Base-by-base conservation (phyloP, 2,888 invertebrate species). In the Heliconius erato region DNA sequence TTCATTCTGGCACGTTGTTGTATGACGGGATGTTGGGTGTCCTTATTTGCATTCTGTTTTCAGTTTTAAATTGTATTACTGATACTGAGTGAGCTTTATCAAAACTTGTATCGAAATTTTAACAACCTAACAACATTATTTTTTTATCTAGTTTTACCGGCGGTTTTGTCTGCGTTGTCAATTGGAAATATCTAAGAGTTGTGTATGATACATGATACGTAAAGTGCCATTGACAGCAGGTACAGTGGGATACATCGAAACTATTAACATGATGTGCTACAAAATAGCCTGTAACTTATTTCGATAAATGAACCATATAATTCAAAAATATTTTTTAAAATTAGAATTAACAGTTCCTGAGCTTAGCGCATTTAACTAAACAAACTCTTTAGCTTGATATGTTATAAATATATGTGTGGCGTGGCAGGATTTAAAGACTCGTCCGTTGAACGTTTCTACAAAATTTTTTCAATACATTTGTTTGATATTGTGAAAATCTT, bases 1-100 rank as follows among this genome's bases (percentile, higher is more conserved):
- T 89, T 81, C 84, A 89, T 86, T 79, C 85, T 85, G 81, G 28
- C 71, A 35, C n/a, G 77, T 83, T 85, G 86, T 79, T 84, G 84
- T 84, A 81, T 85, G 86, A 88, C 87, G 85, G 83, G 84, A 83
- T 86, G 84, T 84, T 85, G 81, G 82, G 82, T 84, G 32, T 68
- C 74, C 78, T 84, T 79, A 77, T 81, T 85, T 82, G 80, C 83
- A 54, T 72, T 71, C 63, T 82, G 23, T 26, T 67, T 80, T 49
- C 40, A 26, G 54, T 74, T 74, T 74, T 19, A 63, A 63, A 76
- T 76, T 76, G 23, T n/a, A n/a, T 16, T 76, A 40, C 59, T 63
- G 59, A 76, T 59, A 76, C 76, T 76, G 40, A 59, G 4, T 63
- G n/a, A 14, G 63, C n/a, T 76, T 76, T 59, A 59, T 16, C n/a